Base-by-base conservation (phyloP, 1,140 invertebrate genomes). In the Drosophila athabasca region DNA sequence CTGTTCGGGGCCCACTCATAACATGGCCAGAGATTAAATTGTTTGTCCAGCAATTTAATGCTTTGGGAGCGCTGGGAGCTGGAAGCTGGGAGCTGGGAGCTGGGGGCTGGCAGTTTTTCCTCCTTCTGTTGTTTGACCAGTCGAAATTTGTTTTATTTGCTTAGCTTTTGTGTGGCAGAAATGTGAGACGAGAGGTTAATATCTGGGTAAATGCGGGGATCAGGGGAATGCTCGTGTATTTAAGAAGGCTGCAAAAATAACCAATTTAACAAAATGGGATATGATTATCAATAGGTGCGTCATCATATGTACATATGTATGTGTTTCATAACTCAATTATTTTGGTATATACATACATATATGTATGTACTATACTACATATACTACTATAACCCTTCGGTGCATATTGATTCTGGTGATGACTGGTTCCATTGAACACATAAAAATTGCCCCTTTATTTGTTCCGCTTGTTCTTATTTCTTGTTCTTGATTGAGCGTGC, bases 31-130 rank as follows among this genome's bases (percentile, higher is more conserved):
- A 51, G 61, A 58, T 79, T 84, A 51, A 66, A 64, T 53, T 82
- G 65, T 83, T 83, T 82, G 75, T 58, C 49, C 64, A 55, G 52
- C 70, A 77, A 74, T 77, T 81, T 66, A 51, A 75, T 68, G 70
- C 62, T 53, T 4, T 29, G 31, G 13, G 19, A n/a, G 57, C n/a
- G 60, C 22, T 74, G 45, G 48, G 53, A 57, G 17, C 17, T 74
- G 45, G 48, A 48, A 57, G 17, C 17, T 29, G 31, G 13, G 19
- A n/a, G 57, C n/a, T 19, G 17, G 17, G 1, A 19, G 60, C 22
- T 74, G 45, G 48, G 48, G 52, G 60, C 22, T 74, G 45, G 48
- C 48, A 57, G 41, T 65, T 65, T 65, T 58, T 15, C 22, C 53
- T n/a, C 17, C 26, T 52, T 73, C 19, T 57, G n/a, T 52, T 41